Conservation (phyloP, 1,140 invertebrate species). For the Cheumatopsyche charites region DNA sequence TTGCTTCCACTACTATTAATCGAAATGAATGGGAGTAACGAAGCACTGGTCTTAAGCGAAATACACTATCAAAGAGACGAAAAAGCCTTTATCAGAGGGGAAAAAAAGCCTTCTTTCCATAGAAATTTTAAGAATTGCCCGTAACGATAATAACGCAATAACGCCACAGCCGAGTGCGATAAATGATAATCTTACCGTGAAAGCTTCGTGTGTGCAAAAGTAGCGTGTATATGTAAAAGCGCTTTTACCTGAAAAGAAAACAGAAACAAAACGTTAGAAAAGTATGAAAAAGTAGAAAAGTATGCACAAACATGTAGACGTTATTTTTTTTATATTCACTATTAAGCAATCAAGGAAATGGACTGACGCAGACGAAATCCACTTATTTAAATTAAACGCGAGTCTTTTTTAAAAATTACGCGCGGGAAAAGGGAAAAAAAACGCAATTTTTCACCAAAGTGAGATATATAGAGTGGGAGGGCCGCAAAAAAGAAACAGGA, state of each 20-base stretch:
- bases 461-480: not conserved
- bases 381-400: conserved; percentile 40
- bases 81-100: not conserved
- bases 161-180: not conserved
- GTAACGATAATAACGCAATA: not conserved
- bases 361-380: conserved; percentile 33
- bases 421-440: conserved; percentile 5
- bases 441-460: conserved; percentile 17
- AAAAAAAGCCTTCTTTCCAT: not conserved
- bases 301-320: not conserved
- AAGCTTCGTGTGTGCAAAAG: not conserved
- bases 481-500: not conserved
- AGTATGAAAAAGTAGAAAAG: not conserved
- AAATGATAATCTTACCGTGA: not conserved
- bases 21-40: not conserved
- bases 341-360: conserved; percentile 42
- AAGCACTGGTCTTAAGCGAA: not conserved
- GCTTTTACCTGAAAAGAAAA: conserved; percentile 39
- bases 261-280: conserved; percentile 18
- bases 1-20: no score
- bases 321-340: conserved; percentile 32
- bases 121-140: not conserved
- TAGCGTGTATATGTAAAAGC: not conserved
- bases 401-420: conserved; percentile 11
- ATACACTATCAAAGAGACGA: not conserved